Conservation (phyloP, 2,113 vertebrate genomes). For the Leucoraja erinaceus region DNA sequence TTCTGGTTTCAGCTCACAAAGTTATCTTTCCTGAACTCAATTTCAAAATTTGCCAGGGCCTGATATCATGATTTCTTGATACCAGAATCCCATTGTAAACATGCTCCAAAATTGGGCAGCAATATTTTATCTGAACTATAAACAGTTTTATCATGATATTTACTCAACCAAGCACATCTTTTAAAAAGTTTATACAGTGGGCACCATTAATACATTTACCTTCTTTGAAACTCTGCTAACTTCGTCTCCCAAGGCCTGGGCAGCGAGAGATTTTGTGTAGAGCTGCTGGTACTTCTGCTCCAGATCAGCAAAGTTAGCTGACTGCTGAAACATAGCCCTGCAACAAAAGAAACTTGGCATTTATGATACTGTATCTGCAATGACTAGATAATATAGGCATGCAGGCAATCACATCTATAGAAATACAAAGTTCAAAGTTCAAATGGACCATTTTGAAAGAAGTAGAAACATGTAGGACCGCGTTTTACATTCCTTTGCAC, state of each 20-base stretch:
- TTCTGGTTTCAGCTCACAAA: not conserved
- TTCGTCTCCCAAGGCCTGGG: slow-evolving; percentile 65
- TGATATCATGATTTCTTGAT: not conserved
- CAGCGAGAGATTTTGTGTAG: slow-evolving; percentile 57
- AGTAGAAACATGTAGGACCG: not conserved
- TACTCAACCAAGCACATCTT: not conserved
- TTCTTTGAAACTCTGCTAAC: slow-evolving; percentile 71
- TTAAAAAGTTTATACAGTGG: not conserved
- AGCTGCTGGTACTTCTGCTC: slow-evolving; percentile 68
- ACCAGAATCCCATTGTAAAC: not conserved
- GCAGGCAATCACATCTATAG: not conserved
- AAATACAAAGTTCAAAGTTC: not conserved
- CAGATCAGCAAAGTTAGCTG: slow-evolving; percentile 64
- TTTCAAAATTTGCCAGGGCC: not conserved
- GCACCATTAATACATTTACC: slow-evolving; percentile 54
- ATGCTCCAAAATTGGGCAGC: not conserved
- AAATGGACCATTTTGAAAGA: not conserved
- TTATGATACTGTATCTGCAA: not conserved
- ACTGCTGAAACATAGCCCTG: slow-evolving; percentile 78
- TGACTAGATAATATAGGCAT: not conserved
- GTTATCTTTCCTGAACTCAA: not conserved
- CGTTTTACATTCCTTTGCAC: not conserved
- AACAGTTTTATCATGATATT: not conserved
- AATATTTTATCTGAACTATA: not conserved
- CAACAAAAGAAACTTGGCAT: slow-evolving; percentile 42